A percentile compares a stretch with the other conserved stretches of the same genome.
phyloP scores from a whole-genome alignment of 2,888 invertebrate genomes.

The Steinernema scapterisci region DNA sequence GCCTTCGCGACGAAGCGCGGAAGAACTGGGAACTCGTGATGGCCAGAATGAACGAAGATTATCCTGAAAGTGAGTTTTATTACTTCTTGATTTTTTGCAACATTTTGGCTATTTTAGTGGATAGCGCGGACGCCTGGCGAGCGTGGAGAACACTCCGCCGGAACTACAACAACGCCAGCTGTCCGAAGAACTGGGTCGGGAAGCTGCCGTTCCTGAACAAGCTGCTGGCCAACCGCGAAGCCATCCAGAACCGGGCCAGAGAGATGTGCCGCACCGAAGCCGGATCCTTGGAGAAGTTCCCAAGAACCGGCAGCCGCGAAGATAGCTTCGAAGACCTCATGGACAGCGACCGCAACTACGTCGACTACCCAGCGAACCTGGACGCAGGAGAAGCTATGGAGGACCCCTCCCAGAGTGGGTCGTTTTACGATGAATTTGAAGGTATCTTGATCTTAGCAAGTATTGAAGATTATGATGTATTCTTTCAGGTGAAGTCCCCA shows the following conservation, averaged over 20 bases:
- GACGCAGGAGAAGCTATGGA: neutral
- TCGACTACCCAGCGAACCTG: neutral
- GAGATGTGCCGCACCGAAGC: neutral
- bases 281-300: neutral
- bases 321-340: neutral
- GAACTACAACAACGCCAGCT: conserved; percentile 27
- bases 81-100: neutral
- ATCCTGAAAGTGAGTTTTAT: conserved; percentile 8
- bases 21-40: neutral
- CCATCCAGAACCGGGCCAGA: neutral
- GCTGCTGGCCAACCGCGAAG: neutral
- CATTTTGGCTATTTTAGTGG: neutral
- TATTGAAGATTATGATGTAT: no score
- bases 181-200: conserved; percentile 20
- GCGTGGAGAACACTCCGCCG: conserved; percentile 18
- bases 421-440: neutral
- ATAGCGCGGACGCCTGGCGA: neutral
- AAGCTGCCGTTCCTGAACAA: conserved; percentile 23
- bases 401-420: neutral
- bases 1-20: neutral
- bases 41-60: neutral
- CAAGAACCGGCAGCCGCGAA: no score
- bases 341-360: neutral
- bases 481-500: no score
- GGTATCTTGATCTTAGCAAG: no score